Base-by-base conservation (phyloP, 2,113 vertebrate species). In the Percina caprodes region DNA sequence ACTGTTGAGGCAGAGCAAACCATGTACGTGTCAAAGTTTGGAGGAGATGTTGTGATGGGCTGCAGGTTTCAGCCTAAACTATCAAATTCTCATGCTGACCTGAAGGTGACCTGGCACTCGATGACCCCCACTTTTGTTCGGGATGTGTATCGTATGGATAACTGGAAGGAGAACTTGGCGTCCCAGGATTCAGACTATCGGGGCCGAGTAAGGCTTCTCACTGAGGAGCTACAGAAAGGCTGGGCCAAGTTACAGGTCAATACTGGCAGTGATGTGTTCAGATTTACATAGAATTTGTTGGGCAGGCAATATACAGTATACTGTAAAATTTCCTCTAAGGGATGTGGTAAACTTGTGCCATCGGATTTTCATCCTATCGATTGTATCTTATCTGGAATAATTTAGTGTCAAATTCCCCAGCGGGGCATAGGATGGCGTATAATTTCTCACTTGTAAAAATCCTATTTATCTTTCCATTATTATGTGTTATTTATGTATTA, bases 31-130 rank as follows among this genome's bases (percentile, higher is more conserved):
- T 95, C 94, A 6, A 94, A 96, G 60, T 92, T 93, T 3, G 94
- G 95, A 19, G 90, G 60, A 63, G 94, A 95, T 0, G 92, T 98
- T 24, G 94, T 93, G 9, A 93, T 99, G 91, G 96, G 94, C 84
- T 99, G 98, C 87, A 92, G 14, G 9, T 99, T 99, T 92, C 90
- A 92, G 26, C 90, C 95, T 15, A 75, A 91, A n/a, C 60, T 73
- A 0, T 24, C 42, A 1, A n/a, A 86, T 13, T 48, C 61, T 19
- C 23, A 89, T 11, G 4, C 15, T 7, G 69, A 91, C 16, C 81
- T 97, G 85, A 89, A 83, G 8, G 93, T 98, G 70, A 94, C 89
- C 80, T 99, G 98, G 97, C 62, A 84, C 49, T 78, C 86, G 58
- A 49, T 87, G 18, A 1, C 13, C 10, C 2, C 35, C 1, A 0